These are phyloP conservation scores for Apocrypta bakeri DNA, from an alignment of 1,140 invertebrate genomes.

Conservation along the genomic window DNA sequence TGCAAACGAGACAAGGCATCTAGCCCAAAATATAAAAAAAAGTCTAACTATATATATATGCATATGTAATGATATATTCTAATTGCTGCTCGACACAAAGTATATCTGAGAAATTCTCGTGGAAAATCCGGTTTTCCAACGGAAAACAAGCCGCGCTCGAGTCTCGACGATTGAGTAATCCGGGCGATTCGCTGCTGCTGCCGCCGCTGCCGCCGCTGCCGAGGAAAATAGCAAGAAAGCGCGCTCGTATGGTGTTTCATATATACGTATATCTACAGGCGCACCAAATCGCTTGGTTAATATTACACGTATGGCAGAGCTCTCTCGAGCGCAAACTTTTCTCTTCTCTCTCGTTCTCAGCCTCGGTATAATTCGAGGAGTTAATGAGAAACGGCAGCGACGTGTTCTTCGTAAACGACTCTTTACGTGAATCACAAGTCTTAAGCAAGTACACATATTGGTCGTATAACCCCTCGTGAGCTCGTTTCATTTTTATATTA, in stretches of 20 bases:
- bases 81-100: neutral
- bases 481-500: no score
- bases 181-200: neutral
- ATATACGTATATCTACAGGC: neutral
- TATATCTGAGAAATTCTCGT: neutral
- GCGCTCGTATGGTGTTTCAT: neutral
- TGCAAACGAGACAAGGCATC: no score
- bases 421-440: slow-evolving; percentile 24
- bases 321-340: no score
- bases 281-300: neutral
- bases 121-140: slow-evolving; percentile 24
- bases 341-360: neutral
- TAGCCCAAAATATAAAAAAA: no score
- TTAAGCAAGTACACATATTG: neutral
- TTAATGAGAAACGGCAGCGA: slow-evolving; percentile 16
- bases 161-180: slow-evolving; percentile 19
- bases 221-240: slow-evolving; percentile 29
- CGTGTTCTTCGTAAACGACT: slow-evolving; percentile 23
- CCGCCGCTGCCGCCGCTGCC: neutral
- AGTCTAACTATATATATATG: no score
- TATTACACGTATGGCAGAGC: slow-evolving; percentile 15
- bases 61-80: no score
- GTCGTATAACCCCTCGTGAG: no score
- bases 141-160: neutral
- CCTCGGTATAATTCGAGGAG: slow-evolving; percentile 27